A percentile compares a stretch with the other conserved stretches of the same genome.
These are phyloP conservation scores for Anastrepha obliqua DNA, from an alignment of 1,140 invertebrate genomes.

Conservation along the genomic window DNA sequence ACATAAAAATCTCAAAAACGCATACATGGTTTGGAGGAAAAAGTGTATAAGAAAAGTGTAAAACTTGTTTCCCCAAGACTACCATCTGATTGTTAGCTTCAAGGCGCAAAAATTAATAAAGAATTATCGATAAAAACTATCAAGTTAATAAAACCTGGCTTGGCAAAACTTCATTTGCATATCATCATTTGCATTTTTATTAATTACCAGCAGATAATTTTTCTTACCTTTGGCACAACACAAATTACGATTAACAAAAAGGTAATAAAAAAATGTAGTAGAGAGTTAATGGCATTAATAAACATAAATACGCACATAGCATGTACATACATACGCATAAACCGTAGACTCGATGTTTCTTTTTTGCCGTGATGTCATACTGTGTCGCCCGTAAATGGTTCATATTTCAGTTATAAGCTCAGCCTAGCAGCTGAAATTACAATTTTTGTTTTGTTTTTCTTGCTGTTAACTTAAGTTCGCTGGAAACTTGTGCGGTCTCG, in stretches of 20 bases:
- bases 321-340: background rate
- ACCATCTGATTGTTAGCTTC: too few relatives aligned
- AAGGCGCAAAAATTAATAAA: too few relatives aligned
- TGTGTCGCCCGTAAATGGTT: conserved; percentile 10
- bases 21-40: background rate
- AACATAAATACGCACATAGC: background rate
- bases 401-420: conserved; percentile 44
- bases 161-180: conserved; percentile 21
- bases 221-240: background rate
- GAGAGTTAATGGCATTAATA: background rate
- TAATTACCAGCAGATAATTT: conserved; percentile 39
- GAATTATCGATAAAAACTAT: background rate
- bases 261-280: background rate
- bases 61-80: background rate
- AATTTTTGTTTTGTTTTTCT: background rate
- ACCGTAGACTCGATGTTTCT: background rate
- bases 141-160: background rate
- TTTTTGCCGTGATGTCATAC: conserved; percentile 49
- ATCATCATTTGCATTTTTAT: conserved; percentile 48
- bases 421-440: background rate
- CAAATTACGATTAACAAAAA: background rate
- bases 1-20: background rate
- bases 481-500: conserved; percentile 40
- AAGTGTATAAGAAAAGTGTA: background rate
- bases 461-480: background rate